Evolutionary conservation across 2,113 vertebrate genomes (phyloP).

Genomic region (Kryptolebias marmoratus): DNA sequence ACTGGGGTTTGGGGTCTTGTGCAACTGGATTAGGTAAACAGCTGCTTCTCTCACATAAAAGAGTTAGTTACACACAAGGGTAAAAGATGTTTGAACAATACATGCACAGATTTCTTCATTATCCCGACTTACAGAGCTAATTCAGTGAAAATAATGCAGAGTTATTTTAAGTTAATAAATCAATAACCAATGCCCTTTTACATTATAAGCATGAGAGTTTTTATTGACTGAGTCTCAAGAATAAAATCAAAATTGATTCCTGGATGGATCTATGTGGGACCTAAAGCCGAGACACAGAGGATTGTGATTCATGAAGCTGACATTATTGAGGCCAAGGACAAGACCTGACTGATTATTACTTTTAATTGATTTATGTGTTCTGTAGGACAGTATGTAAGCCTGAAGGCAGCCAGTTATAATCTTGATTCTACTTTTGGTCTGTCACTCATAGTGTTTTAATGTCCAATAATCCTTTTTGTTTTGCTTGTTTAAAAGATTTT

Average conservation of each 20-base stretch:
- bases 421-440: neutral
- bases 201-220: slow-evolving; percentile 20
- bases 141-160: slow-evolving; percentile 27
- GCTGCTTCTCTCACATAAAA: slow-evolving; percentile 66
- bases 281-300: slow-evolving; percentile 21
- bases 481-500: no score
- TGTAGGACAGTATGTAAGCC: neutral
- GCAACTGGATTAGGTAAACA: slow-evolving; percentile 63
- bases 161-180: slow-evolving; percentile 32
- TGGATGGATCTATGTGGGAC: slow-evolving; percentile 17
- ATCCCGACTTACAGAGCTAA: slow-evolving; percentile 16
- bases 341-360: slow-evolving; percentile 18
- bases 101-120: slow-evolving; percentile 24
- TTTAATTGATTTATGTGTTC: slow-evolving; percentile 11
- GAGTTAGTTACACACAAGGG: slow-evolving; percentile 30
- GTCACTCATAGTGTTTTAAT: neutral
- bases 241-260: slow-evolving; percentile 57
- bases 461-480: no score
- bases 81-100: slow-evolving; percentile 37
- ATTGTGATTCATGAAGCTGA: slow-evolving; percentile 42
- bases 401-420: neutral
- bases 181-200: slow-evolving; percentile 29
- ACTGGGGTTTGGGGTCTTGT: slow-evolving; percentile 52
- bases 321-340: slow-evolving; percentile 13
- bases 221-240: slow-evolving; percentile 50